phyloP scores from a whole-genome alignment of 2,113 vertebrate species.

The Polyodon spathula region DNA sequence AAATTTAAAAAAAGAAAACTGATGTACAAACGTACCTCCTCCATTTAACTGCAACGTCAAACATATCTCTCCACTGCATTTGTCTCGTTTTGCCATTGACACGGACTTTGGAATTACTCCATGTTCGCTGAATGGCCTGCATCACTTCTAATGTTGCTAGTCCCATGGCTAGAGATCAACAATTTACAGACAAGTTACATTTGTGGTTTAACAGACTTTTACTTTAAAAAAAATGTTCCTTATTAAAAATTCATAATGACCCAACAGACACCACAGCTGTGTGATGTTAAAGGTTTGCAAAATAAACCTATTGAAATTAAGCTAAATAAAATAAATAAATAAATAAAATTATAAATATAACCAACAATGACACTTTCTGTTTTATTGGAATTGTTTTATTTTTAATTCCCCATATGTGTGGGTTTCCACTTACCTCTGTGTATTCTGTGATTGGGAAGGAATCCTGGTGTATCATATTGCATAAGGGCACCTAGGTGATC shows the following conservation, averaged over 20 bases:
- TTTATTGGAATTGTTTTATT: too few relatives aligned
- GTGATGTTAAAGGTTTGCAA: too few relatives aligned
- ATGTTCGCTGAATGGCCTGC: constrained; percentile 89
- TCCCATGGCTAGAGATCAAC: constrained; percentile 75
- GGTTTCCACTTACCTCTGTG: constrained; percentile 73
- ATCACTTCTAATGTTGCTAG: constrained; percentile 90
- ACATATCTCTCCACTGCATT: constrained; percentile 98
- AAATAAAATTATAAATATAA: too few relatives aligned
- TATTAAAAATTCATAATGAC: too few relatives aligned
- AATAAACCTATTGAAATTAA: too few relatives aligned
- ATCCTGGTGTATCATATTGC: constrained; percentile 94
- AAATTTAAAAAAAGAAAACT: too few relatives aligned
- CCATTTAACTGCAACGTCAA: constrained; percentile 95
- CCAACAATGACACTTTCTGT: too few relatives aligned
- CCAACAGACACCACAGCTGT: too few relatives aligned
- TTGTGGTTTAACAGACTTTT: too few relatives aligned
- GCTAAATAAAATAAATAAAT: too few relatives aligned
- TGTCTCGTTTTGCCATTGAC: constrained; percentile 86
- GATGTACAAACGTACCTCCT: constrained; percentile 65
- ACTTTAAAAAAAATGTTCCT: too few relatives aligned
- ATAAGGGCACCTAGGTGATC: constrained; percentile 87
- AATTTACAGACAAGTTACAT: not conserved
- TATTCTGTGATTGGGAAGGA: constrained; percentile 86
- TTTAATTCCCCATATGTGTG: not conserved
- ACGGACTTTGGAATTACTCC: constrained; percentile 92